phyloP scores from a whole-genome alignment of 2,888 invertebrate species.

The Cistogaster globosa region DNA sequence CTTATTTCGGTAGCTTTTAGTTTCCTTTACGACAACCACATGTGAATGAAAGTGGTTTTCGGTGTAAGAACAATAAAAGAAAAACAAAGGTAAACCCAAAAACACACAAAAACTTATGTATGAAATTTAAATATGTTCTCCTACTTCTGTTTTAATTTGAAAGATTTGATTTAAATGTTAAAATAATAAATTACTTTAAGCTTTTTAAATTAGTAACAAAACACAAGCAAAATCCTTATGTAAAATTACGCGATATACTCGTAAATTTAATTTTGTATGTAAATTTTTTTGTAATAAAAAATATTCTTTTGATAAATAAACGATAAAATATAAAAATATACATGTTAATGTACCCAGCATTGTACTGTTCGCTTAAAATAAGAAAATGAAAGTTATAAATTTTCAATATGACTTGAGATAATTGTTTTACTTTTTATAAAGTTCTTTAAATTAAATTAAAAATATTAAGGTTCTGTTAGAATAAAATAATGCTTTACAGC shows the following conservation, averaged over 20 bases:
- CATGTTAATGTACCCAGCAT: too few species aligned
- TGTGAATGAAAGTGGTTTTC: conserved; percentile 38
- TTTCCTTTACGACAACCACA: conserved; percentile 34
- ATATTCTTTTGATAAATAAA: conserved; percentile 63
- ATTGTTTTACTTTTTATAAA: too few species aligned
- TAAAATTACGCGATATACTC: conserved; percentile 57
- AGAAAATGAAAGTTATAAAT: too few species aligned
- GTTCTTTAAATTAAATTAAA: too few species aligned
- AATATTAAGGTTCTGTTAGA: too few species aligned
- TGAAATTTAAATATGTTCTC: conserved; percentile 6
- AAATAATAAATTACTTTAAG: conserved; percentile 59
- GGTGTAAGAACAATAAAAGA: conserved; percentile 28
- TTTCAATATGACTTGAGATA: too few species aligned
- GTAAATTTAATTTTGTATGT: conserved; percentile 49
- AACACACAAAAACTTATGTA: conserved; percentile 26
- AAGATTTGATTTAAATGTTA: conserved; percentile 51
- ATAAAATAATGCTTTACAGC: too few species aligned
- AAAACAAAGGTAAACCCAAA: conserved; percentile 40
- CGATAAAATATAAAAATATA: conserved; percentile 47
- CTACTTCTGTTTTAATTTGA: conserved; percentile 32
- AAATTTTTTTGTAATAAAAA: conserved; percentile 60
- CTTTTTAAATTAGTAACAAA: conserved; percentile 65
- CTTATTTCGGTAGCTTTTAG: conserved; percentile 44
- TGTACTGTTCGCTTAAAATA: too few species aligned
- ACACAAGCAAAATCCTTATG: conserved; percentile 53